Evolutionary conservation across 2,113 vertebrate genomes (phyloP).

Genomic region (Vulpes lagopus): DNA sequence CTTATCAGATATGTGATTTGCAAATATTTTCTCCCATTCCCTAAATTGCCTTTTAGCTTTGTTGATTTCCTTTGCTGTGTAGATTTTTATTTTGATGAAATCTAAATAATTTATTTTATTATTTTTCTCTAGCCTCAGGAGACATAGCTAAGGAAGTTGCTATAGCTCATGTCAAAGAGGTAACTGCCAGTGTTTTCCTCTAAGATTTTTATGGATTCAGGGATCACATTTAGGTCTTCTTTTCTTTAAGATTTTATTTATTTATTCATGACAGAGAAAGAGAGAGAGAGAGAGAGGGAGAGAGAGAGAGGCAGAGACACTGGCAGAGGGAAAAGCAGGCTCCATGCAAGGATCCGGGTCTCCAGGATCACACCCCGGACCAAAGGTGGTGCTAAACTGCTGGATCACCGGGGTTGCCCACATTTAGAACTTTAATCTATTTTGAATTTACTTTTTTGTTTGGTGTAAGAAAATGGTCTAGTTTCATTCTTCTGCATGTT

Average conservation of each 20-base stretch:
- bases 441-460: not conserved
- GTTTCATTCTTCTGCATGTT: not conserved
- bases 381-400: no score
- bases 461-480: not conserved
- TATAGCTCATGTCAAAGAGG: not conserved
- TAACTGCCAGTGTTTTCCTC: not conserved
- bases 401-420: not conserved
- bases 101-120: not conserved
- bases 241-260: no score
- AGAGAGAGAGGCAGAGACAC: no score
- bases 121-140: not conserved
- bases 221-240: not conserved
- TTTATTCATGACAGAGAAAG: no score
- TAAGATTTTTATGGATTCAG: not conserved
- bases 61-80: not conserved
- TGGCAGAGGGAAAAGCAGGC: no score
- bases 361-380: no score
- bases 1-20: not conserved
- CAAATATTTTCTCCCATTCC: not conserved
- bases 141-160: not conserved
- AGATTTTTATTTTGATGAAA: not conserved
- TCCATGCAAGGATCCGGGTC: no score
- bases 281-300: no score
- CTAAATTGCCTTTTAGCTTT: not conserved
- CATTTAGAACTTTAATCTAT: not conserved